These are phyloP conservation scores for Drosophila takahashii DNA, from an alignment of 1,140 invertebrate genomes.

Conservation along the genomic window DNA sequence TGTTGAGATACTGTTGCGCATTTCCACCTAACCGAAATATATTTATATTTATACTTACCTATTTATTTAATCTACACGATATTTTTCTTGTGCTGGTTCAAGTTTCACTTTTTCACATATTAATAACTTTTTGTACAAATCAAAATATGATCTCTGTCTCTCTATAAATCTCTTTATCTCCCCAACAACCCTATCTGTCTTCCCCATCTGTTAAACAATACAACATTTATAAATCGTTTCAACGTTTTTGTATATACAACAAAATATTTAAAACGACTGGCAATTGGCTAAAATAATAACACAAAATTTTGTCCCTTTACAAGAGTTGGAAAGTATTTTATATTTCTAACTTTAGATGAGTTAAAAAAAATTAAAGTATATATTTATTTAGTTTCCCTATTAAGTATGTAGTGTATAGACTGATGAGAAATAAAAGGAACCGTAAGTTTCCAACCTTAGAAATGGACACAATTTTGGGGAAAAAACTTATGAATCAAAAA, in stretches of 20 bases:
- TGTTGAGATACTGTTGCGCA: conserved; percentile 52
- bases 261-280: conserved; percentile 18
- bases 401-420: not conserved
- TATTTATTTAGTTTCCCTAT: not conserved
- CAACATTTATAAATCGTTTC: conserved; percentile 38
- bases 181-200: conserved; percentile 5
- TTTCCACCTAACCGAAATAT: conserved; percentile 44
- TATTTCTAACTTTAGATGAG: not conserved
- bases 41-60: conserved; percentile 29
- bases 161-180: conserved; percentile 43
- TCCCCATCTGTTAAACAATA: conserved; percentile 27
- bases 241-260: conserved; percentile 75
- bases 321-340: conserved; percentile 6
- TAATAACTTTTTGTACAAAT: conserved; percentile 51
- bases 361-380: not conserved
- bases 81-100: conserved; percentile 54
- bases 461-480: conserved; percentile 60
- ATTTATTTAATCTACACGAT: conserved; percentile 51
- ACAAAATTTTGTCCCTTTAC: conserved; percentile 67
- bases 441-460: conserved; percentile 60
- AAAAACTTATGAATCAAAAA: conserved; percentile 10
- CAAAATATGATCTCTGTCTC: conserved; percentile 45
- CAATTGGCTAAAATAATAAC: conserved; percentile 10
- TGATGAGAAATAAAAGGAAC: not conserved
- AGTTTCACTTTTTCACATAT: conserved; percentile 49